Evolutionary conservation across 1,140 invertebrate species (phyloP).

Genomic region (Hetaerina americana): DNA sequence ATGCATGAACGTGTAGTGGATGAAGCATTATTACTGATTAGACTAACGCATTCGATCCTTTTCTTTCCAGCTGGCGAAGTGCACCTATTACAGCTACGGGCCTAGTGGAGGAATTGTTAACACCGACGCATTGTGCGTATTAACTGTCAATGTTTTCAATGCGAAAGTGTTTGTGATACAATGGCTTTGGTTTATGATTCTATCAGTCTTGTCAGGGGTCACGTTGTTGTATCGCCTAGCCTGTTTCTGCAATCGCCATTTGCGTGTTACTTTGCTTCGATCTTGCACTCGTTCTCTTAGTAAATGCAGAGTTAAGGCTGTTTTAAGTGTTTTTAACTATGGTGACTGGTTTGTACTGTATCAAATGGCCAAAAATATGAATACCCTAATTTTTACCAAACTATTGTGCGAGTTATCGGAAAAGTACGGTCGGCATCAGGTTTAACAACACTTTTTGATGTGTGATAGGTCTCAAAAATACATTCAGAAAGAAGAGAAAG

Average conservation of each 20-base stretch:
- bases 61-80: conserved; percentile 28
- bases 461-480: too few relatives aligned
- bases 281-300: not conserved
- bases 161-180: conserved; percentile 68
- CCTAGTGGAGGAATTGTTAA: conserved; percentile 42
- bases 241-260: not conserved
- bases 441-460: too few relatives aligned
- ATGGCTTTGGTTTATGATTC: conserved; percentile 67
- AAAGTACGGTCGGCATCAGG: not conserved
- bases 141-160: conserved; percentile 64
- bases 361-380: not conserved
- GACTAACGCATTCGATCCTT: conserved; percentile 27
- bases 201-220: conserved; percentile 44
- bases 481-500: too few relatives aligned
- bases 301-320: not conserved
- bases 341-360: conserved; percentile 51
- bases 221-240: conserved; percentile 43
- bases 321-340: conserved; percentile 26
- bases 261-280: not conserved
- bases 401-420: not conserved
- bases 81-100: conserved; percentile 42
- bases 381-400: not conserved
- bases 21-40: conserved; percentile 16
- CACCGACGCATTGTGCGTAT: conserved; percentile 53
- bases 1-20: not conserved